phyloP scores from a whole-genome alignment of 2,113 vertebrate species.

The Silurus asotus region DNA sequence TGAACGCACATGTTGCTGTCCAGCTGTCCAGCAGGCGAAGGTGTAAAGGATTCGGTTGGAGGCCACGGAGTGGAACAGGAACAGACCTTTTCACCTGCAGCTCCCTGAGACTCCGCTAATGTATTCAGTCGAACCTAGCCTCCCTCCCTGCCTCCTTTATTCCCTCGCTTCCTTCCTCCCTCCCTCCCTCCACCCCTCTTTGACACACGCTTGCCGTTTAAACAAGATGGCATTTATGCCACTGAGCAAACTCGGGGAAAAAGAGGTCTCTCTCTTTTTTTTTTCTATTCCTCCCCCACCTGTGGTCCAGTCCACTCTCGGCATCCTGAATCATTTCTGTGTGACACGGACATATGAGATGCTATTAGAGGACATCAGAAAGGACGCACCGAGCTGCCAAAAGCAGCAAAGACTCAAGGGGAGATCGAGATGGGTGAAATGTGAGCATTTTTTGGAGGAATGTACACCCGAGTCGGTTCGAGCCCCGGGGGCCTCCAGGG shows the following conservation, averaged over 20 bases:
- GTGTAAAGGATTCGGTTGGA: constrained; percentile 15
- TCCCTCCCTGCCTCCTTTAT: constrained; percentile 45
- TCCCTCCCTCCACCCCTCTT: constrained; percentile 42
- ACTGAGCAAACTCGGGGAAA: constrained; percentile 61
- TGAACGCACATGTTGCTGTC: not conserved
- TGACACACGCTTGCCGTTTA: constrained; percentile 62
- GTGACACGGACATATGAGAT: constrained; percentile 15
- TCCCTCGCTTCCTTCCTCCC: constrained; percentile 33
- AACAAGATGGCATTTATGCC: constrained; percentile 75
- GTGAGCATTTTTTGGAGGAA: constrained; percentile 75
- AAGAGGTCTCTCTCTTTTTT: not conserved
- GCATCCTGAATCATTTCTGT: constrained; percentile 22
- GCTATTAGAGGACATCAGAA: constrained; percentile 22
- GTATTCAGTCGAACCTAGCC: constrained; percentile 60
- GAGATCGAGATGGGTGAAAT: constrained; percentile 66
- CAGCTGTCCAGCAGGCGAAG: not conserved
- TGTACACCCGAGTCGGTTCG: constrained; percentile 68
- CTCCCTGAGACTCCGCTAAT: constrained; percentile 87
- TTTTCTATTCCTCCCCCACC: constrained; percentile 29
- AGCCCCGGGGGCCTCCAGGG: constrained; percentile 66
- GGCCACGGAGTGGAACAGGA: constrained; percentile 55
- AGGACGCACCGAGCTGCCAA: not conserved
- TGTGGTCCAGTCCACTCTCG: constrained; percentile 4
- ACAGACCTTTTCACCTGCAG: constrained; percentile 90
- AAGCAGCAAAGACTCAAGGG: constrained; percentile 5